phyloP scores from a whole-genome alignment of 2,888 invertebrate species.

The Allacma fusca region DNA sequence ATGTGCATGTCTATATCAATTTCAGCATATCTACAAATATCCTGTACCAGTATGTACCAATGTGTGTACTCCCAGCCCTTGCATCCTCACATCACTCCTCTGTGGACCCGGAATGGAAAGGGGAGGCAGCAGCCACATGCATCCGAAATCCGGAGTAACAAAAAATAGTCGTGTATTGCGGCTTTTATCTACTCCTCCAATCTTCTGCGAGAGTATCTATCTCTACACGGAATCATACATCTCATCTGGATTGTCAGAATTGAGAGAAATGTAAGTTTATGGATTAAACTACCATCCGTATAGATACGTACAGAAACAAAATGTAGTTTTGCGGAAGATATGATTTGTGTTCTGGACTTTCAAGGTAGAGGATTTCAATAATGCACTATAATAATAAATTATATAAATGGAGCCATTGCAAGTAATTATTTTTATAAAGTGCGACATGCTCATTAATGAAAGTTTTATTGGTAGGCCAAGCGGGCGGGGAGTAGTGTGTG shows the following conservation, averaged over 20 bases:
- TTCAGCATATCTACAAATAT: too few species aligned
- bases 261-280: too few species aligned
- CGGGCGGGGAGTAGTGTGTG: background rate
- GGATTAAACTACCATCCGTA: too few species aligned
- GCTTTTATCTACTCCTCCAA: background rate
- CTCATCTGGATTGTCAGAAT: too few species aligned
- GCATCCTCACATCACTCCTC: too few species aligned
- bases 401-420: background rate
- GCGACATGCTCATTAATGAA: constrained; percentile 12
- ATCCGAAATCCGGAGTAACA: background rate
- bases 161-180: constrained; percentile 12
- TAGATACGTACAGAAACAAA: too few species aligned
- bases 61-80: too few species aligned
- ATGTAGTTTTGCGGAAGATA: too few species aligned
- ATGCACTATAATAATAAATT: background rate
- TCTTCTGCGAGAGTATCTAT: background rate
- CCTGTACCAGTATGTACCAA: too few species aligned
- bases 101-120: background rate
- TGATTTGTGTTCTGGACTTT: too few species aligned
- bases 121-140: constrained; percentile 1
- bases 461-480: background rate
- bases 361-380: background rate
- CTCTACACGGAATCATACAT: background rate
- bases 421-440: constrained; percentile 16
- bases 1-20: background rate